Evolutionary conservation across 2,797 vertebrate species (phyloP).

Genomic region (Telmatherina bonti): DNA sequence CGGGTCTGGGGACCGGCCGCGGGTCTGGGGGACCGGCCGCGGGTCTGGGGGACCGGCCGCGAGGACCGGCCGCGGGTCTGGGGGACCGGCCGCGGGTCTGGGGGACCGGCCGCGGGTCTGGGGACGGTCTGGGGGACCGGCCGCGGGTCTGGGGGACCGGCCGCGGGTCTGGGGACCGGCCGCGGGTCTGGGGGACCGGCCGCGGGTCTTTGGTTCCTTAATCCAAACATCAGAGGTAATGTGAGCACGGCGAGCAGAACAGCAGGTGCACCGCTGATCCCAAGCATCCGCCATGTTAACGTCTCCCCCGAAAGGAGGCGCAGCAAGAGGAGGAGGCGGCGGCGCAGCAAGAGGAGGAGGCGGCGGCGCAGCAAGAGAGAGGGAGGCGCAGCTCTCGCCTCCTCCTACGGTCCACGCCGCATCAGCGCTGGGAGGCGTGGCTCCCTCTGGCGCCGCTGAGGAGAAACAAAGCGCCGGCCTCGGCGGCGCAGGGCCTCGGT

Average conservation of each 20-base stretch:
- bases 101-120: too few species aligned
- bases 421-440: conserved; percentile 70
- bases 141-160: too few species aligned
- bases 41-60: too few species aligned
- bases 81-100: too few species aligned
- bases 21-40: too few species aligned
- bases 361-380: too few species aligned
- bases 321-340: conserved; percentile 52
- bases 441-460: conserved; percentile 76
- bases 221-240: conserved; percentile 48
- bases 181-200: too few species aligned
- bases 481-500: conserved; percentile 80
- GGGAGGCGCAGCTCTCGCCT: conserved; percentile 63
- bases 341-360: too few species aligned
- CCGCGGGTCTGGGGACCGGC: too few species aligned
- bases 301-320: conserved; percentile 50
- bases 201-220: conserved; percentile 33
- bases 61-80: too few species aligned
- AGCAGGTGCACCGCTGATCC: conserved; percentile 38
- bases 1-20: too few species aligned
- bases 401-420: conserved; percentile 68
- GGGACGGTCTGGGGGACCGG: too few species aligned
- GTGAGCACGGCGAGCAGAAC: conserved; percentile 45
- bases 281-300: conserved; percentile 41
- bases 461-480: conserved; percentile 81